Conservation (phyloP, 2,888 invertebrate genomes). For the Entomobrya proxima region DNA sequence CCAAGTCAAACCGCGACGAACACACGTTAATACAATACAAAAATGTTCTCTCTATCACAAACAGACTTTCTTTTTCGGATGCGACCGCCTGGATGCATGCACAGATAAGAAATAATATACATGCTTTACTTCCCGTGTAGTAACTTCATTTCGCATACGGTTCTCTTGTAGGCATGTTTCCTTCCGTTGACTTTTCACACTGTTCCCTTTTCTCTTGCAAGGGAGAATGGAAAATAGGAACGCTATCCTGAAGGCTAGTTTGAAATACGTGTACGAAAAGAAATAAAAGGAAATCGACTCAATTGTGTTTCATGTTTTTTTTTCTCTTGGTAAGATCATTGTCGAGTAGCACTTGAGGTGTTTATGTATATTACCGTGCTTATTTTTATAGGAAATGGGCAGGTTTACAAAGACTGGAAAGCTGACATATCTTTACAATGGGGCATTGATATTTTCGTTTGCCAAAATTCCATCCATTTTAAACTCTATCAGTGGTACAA, state of each 20-base stretch:
- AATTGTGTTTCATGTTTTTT: slow-evolving; percentile 29
- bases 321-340: slow-evolving; percentile 4
- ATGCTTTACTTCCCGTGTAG: not conserved
- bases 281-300: slow-evolving; percentile 23
- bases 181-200: not conserved
- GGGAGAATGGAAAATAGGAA: not conserved
- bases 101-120: not conserved
- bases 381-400: not conserved
- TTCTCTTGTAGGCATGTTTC: not conserved
- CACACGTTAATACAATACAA: not conserved
- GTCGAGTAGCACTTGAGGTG: slow-evolving; percentile 30
- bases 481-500: too few relatives aligned
- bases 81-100: not conserved
- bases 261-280: slow-evolving; percentile 2
- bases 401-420: not conserved
- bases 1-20: not conserved
- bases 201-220: not conserved
- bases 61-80: not conserved
- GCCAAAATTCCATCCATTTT: not conserved
- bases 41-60: not conserved
- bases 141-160: slow-evolving; percentile 7
- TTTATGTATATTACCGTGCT: not conserved
- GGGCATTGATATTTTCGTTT: not conserved
- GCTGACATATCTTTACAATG: not conserved
- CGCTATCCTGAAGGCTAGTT: not conserved